Percentiles rank a stretch among this genome's conserved stretches.
Conservation (phyloP, 2,797 vertebrate genomes). For the Chloroceryle amazona region DNA sequence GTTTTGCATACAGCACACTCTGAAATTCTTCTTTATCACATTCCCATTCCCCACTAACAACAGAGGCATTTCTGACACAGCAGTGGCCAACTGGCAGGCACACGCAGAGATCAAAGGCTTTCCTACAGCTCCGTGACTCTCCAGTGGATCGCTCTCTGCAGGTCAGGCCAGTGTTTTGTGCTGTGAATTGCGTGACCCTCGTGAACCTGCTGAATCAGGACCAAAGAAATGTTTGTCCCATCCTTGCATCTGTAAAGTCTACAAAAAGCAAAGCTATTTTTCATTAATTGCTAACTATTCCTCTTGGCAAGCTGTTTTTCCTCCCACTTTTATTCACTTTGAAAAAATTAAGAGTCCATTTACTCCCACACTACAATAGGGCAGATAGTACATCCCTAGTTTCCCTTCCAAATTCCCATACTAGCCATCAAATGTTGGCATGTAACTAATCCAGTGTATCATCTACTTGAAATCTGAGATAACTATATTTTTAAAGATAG, state of each 20-base stretch:
- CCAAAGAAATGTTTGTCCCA: conserved; percentile 45
- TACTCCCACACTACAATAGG: neutral
- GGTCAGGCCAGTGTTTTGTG: conserved; percentile 8
- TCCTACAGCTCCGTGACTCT: neutral
- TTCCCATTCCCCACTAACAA: neutral
- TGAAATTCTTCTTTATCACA: neutral
- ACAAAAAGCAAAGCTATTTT: conserved; percentile 52
- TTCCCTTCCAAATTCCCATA: conserved; percentile 16
- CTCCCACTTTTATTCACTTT: conserved; percentile 26
- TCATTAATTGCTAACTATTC: conserved; percentile 43
- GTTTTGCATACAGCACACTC: neutral
- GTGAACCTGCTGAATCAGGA: conserved; percentile 18
- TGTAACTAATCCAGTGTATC: fast-evolving
- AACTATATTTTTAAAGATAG: neutral
- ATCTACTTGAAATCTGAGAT: neutral
- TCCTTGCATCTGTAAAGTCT: conserved; percentile 31
- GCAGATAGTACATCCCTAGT: neutral
- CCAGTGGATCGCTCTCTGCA: neutral
- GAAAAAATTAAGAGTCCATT: neutral
- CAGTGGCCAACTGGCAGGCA: conserved; percentile 35
- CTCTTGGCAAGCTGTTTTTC: conserved; percentile 25
- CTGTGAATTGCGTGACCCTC: conserved; percentile 53
- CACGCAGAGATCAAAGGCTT: conserved; percentile 37
- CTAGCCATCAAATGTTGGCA: neutral
- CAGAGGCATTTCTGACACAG: conserved; percentile 44